Conservation (phyloP, 2,797 vertebrate species). For the Podarcis siculus region DNA sequence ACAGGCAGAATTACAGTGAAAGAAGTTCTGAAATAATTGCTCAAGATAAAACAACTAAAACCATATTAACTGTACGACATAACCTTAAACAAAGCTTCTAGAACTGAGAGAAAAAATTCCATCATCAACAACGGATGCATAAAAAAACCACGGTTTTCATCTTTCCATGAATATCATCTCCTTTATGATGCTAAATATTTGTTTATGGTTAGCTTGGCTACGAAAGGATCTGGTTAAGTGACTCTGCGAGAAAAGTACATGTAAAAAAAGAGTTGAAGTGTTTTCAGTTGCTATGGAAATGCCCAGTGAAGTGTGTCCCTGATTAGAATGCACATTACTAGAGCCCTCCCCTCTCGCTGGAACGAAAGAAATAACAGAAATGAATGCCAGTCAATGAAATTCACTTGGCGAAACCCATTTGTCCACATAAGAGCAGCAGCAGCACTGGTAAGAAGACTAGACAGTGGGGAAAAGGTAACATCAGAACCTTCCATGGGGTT, state of each 20-base stretch:
- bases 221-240: slow-evolving; percentile 2
- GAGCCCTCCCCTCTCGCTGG: background rate
- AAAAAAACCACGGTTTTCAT: background rate
- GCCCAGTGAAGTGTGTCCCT: slow-evolving; percentile 15
- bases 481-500: too few species aligned
- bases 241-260: background rate
- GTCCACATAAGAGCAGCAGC: background rate
- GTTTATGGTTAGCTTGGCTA: background rate
- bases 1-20: background rate
- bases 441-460: background rate
- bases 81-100: background rate
- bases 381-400: background rate
- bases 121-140: background rate
- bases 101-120: background rate
- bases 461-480: background rate
- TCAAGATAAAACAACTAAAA: background rate
- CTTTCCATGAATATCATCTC: background rate
- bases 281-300: slow-evolving; percentile 20
- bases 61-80: background rate
- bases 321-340: slow-evolving; percentile 9
- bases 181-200: slow-evolving; percentile 1
- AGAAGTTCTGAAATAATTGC: background rate
- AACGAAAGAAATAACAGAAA: background rate
- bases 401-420: background rate
- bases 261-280: background rate